A percentile compares a stretch with the other conserved stretches of the same genome.
phyloP scores from a whole-genome alignment of 2,888 invertebrate species.

The Nomada lathburiana region DNA sequence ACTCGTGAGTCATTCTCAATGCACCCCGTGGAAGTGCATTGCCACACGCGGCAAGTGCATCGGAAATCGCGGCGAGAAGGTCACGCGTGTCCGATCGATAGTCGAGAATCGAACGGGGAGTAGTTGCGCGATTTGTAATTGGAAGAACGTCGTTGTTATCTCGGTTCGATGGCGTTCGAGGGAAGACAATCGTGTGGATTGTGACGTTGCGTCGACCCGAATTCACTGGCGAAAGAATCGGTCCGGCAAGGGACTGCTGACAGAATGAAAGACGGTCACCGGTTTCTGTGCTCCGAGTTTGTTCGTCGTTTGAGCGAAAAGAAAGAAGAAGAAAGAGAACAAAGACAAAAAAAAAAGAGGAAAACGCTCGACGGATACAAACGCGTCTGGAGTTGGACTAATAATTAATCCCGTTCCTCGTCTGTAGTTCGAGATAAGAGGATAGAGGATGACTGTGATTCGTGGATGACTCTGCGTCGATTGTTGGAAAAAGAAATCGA shows the following conservation, averaged over 20 bases:
- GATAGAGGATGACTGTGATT: too few relatives aligned
- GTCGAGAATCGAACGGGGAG: constrained; percentile 9
- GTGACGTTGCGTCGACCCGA: constrained; percentile 30
- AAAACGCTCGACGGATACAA: too few relatives aligned
- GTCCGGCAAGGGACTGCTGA: neutral
- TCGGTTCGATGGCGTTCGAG: too few relatives aligned
- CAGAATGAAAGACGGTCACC: constrained; percentile 35
- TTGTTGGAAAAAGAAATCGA: too few relatives aligned
- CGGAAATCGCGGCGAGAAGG: constrained; percentile 34
- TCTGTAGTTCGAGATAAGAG: too few relatives aligned
- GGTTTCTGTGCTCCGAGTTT: constrained; percentile 38
- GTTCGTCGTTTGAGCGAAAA: too few relatives aligned
- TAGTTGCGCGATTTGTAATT: constrained; percentile 31
- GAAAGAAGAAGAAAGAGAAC: too few relatives aligned
- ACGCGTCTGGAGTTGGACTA: too few relatives aligned
- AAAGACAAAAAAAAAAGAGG: too few relatives aligned
- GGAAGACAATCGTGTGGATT: neutral
- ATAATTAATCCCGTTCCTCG: too few relatives aligned
- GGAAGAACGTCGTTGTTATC: constrained; percentile 4
- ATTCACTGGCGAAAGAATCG: constrained; percentile 16
- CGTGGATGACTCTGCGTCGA: too few relatives aligned
- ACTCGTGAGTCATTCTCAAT: constrained; percentile 15
- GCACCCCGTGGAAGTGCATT: constrained; percentile 25
- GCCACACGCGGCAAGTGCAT: constrained; percentile 17
- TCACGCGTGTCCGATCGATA: constrained; percentile 25